These are phyloP conservation scores for Saturnia japonica DNA, from an alignment of 2,888 invertebrate species.

Conservation along the genomic window DNA sequence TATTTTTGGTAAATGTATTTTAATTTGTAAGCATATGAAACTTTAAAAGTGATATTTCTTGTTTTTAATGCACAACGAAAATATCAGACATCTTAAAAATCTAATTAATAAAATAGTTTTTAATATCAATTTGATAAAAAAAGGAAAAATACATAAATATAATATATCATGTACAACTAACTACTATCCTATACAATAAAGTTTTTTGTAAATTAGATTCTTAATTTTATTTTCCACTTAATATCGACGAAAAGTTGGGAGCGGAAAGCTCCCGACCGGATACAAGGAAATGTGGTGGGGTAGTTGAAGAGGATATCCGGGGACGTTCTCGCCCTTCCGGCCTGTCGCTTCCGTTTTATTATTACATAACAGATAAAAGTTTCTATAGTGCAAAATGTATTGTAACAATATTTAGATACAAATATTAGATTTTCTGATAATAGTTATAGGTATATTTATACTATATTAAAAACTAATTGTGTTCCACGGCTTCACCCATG, in stretches of 20 bases:
- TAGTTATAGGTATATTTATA: too few species aligned
- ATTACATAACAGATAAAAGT: conserved; percentile 37
- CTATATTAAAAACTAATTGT: too few species aligned
- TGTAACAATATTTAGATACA: neutral
- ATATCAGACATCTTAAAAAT: neutral
- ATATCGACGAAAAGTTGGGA: conserved; percentile 45
- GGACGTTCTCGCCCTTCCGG: conserved; percentile 58
- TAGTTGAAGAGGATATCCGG: conserved; percentile 48
- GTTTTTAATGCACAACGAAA: neutral
- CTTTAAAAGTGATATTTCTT: neutral
- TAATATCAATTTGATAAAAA: neutral
- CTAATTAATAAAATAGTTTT: neutral
- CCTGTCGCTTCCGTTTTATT: conserved; percentile 52
- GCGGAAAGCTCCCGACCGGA: conserved; percentile 62
- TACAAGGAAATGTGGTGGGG: conserved; percentile 34
- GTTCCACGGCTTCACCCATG: too few species aligned
- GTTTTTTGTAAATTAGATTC: conserved; percentile 51
- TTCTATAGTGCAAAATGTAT: neutral
- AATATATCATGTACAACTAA: neutral
- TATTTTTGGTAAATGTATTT: neutral
- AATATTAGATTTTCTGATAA: neutral
- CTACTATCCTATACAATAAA: conserved; percentile 49
- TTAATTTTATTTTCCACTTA: conserved; percentile 27
- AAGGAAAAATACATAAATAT: neutral
- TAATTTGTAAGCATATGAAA: neutral